A percentile compares a stretch with the other conserved stretches of the same genome.
These are phyloP conservation scores for Anthopleura xanthogrammica DNA, from an alignment of 92 coral and sea anemone species.

Conservation along the genomic window DNA sequence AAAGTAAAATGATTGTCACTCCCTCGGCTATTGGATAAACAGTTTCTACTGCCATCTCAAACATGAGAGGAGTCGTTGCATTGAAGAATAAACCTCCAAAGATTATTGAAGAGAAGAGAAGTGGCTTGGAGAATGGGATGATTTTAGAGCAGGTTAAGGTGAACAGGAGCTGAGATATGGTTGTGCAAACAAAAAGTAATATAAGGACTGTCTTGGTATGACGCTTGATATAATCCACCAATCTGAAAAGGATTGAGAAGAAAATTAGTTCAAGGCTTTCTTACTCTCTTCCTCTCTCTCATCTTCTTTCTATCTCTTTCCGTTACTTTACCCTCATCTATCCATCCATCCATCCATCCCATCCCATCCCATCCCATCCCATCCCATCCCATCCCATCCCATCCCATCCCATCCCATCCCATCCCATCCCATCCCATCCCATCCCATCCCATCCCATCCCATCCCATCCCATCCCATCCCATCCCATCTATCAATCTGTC, in stretches of 20 bases:
- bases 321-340: too few species aligned
- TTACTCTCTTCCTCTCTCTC: not conserved
- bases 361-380: too few species aligned
- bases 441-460: not conserved
- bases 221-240: slow-evolving; percentile 51
- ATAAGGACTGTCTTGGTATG: slow-evolving; percentile 52
- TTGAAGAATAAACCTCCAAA: slow-evolving; percentile 51
- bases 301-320: slow-evolving; percentile 32
- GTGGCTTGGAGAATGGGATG: slow-evolving; percentile 52
- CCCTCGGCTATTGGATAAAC: slow-evolving; percentile 67
- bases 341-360: slow-evolving; percentile 61
- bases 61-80: slow-evolving; percentile 50
- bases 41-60: slow-evolving; percentile 64
- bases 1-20: slow-evolving; percentile 40
- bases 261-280: slow-evolving; percentile 50
- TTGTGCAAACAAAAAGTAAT: slow-evolving; percentile 36
- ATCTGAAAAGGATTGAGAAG: slow-evolving; percentile 30
- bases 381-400: too few species aligned
- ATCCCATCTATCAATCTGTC: not conserved
- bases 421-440: not conserved
- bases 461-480: slow-evolving; percentile 28
- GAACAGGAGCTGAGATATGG: slow-evolving; percentile 53
- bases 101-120: slow-evolving; percentile 57
- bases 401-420: too few species aligned
- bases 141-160: slow-evolving; percentile 54